phyloP scores from a whole-genome alignment of 37 sponge, comb jelly and placozoan genomes.

The Ianthella basta region DNA sequence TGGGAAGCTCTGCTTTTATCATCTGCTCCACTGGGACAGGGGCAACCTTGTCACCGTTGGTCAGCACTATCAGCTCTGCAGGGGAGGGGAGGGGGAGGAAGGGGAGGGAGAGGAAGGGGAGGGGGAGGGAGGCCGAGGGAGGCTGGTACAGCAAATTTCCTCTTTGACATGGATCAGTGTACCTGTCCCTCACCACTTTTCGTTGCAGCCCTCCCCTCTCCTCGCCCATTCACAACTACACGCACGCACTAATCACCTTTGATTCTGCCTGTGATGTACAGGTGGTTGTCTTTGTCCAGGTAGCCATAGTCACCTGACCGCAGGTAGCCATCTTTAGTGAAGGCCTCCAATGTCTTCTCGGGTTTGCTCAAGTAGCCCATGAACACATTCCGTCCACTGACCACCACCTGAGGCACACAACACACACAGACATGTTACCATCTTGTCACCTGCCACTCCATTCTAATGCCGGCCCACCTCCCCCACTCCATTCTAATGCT shows the following conservation, averaged over 20 bases:
- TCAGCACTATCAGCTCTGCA: constrained; percentile 64
- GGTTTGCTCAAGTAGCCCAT: constrained; percentile 81
- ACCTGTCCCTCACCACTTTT: neutral
- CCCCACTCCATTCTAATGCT: no score
- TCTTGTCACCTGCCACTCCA: neutral
- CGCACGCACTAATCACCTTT: constrained; percentile 34
- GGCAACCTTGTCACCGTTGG: constrained; percentile 84
- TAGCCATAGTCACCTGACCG: constrained; percentile 79
- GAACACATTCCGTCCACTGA: constrained; percentile 77
- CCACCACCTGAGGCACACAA: constrained; percentile 55
- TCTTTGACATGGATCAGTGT: no score
- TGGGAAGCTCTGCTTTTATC: constrained; percentile 75
- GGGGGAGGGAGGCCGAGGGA: no score
- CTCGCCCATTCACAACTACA: neutral
- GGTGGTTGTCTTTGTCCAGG: constrained; percentile 55
- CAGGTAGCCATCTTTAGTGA: constrained; percentile 75
- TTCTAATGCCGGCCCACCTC: no score
- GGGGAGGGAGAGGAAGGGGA: no score
- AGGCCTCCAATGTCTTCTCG: constrained; percentile 48
- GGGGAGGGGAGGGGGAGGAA: no score
- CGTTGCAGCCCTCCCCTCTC: no score
- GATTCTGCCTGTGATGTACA: constrained; percentile 74
- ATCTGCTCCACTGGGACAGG: constrained; percentile 83
- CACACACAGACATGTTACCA: neutral
- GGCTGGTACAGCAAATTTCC: no score